Evolutionary conservation across 2,797 vertebrate species (phyloP).

Genomic region (Gambusia yucatana): DNA sequence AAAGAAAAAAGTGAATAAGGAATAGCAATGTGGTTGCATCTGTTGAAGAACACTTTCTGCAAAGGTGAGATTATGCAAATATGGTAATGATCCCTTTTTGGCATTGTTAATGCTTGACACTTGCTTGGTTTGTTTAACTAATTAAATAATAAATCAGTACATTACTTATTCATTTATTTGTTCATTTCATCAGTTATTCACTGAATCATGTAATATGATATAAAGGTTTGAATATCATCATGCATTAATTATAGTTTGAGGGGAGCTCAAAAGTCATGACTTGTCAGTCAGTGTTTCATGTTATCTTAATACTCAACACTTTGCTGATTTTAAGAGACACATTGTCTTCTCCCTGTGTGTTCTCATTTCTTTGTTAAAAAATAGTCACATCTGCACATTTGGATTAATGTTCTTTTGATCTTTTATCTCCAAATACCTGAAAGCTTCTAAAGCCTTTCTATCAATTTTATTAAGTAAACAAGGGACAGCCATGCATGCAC

Average conservation of each 20-base stretch:
- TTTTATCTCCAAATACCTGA: conserved; percentile 16
- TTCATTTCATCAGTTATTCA: conserved; percentile 66
- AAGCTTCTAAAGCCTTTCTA: conserved; percentile 9
- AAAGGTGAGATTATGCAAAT: conserved; percentile 55
- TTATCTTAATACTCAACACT: conserved; percentile 14
- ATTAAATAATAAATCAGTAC: conserved; percentile 68
- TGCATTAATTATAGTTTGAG: conserved; percentile 43
- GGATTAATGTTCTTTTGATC: conserved; percentile 11
- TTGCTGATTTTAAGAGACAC: conserved; percentile 6
- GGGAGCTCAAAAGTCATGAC: conserved; percentile 20
- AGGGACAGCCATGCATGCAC: neutral
- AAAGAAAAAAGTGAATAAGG: neutral
- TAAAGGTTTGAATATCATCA: conserved; percentile 53
- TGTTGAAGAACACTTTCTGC: conserved; percentile 22
- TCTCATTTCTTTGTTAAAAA: conserved; percentile 1
- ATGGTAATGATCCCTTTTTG: conserved; percentile 47
- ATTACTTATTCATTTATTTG: conserved; percentile 72
- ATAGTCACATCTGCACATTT: conserved; percentile 12
- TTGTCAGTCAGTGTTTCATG: neutral
- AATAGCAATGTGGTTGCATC: conserved; percentile 10
- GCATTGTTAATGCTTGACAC: conserved; percentile 42
- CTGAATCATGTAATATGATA: conserved; percentile 65
- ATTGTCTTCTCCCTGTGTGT: neutral
- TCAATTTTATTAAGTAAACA: conserved; percentile 17
- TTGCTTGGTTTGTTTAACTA: conserved; percentile 62